Conservation (phyloP, 1,140 invertebrate species). For the Dermatophagoides farinae region DNA sequence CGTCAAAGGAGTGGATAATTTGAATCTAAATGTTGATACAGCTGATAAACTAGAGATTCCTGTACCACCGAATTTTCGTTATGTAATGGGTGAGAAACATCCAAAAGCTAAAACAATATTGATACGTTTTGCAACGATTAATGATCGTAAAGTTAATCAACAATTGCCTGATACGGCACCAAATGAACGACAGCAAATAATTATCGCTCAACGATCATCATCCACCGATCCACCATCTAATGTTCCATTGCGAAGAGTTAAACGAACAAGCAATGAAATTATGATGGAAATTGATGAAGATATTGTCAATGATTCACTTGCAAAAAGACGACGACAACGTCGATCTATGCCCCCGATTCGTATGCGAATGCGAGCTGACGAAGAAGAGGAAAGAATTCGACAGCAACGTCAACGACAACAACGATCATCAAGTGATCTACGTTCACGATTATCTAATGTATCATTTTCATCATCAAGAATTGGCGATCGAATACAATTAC, state of each 20-base stretch:
- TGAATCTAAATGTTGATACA: not conserved
- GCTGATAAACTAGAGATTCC: not conserved
- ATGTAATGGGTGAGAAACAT: not conserved
- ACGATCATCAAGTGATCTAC: not conserved
- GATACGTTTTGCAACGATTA: constrained; percentile 5
- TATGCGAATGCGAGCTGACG: constrained; percentile 4
- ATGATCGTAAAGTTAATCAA: not conserved
- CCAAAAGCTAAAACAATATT: constrained; percentile 1
- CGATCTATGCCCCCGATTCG: not conserved
- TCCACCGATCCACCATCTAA: not conserved
- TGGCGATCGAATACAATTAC: not conserved
- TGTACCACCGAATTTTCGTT: constrained; percentile 3
- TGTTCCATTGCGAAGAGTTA: not conserved
- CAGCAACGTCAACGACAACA: not conserved
- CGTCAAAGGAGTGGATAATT: not conserved
- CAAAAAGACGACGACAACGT: not conserved
- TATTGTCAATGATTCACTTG: not conserved
- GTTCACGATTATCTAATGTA: not conserved
- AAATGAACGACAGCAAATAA: not conserved
- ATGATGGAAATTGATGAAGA: not conserved
- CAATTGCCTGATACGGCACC: not conserved
- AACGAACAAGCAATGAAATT: not conserved
- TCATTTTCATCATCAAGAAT: not conserved
- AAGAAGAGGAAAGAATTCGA: not conserved
- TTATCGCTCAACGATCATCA: not conserved